These are phyloP conservation scores for Drosophila lowei DNA, from an alignment of 1,140 invertebrate genomes.

Conservation along the genomic window DNA sequence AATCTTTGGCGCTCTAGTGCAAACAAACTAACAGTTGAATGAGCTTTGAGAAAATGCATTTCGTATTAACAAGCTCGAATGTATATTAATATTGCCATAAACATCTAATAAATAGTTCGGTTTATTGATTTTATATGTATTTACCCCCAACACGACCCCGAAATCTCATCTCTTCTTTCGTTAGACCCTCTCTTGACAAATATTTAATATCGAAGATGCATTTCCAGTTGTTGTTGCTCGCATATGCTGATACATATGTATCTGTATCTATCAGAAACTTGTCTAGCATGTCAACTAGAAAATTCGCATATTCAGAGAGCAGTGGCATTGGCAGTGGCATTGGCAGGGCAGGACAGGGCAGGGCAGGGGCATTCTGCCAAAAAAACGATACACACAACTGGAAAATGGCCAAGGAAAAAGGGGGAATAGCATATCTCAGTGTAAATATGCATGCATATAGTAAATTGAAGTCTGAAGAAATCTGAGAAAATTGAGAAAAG, in stretches of 20 bases:
- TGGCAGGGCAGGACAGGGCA: too few relatives aligned
- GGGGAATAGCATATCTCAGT: constrained; percentile 27
- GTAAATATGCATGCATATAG: constrained; percentile 12
- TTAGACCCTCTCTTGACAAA: constrained; percentile 18
- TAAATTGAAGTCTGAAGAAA: constrained; percentile 42
- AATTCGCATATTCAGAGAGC: constrained; percentile 23
- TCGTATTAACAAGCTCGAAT: too few relatives aligned
- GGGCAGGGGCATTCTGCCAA: constrained; percentile 39
- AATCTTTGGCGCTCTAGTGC: too few relatives aligned
- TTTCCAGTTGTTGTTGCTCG: constrained; percentile 8
- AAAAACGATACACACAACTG: constrained; percentile 2
- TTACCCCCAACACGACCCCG: constrained; percentile 1
- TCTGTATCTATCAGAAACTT: constrained; percentile 46
- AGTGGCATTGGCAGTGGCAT: background rate
- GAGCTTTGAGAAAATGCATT: too few relatives aligned
- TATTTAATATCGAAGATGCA: constrained; percentile 51
- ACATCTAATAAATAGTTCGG: too few relatives aligned
- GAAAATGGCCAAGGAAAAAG: constrained; percentile 20
- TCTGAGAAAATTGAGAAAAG: constrained; percentile 51
- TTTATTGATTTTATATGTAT: constrained; percentile 3
- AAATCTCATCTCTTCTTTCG: background rate
- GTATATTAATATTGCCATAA: too few relatives aligned
- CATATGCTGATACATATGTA: constrained; percentile 12
- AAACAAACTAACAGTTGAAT: too few relatives aligned
- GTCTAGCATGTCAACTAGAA: constrained; percentile 40